phyloP scores from a whole-genome alignment of 2,888 invertebrate genomes.

The Cenopis cana region DNA sequence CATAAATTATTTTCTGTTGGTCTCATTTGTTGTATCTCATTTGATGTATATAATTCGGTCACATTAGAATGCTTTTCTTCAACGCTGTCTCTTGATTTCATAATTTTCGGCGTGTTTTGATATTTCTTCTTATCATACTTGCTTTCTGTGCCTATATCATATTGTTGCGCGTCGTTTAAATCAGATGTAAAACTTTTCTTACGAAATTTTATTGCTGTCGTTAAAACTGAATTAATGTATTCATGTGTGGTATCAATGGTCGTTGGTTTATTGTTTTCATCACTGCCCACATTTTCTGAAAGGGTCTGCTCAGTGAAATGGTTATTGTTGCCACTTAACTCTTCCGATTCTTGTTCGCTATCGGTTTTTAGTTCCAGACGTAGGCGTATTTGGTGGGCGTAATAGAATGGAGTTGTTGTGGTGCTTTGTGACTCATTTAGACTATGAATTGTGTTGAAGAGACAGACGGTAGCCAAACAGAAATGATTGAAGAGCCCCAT shows the following conservation, averaged over 20 bases:
- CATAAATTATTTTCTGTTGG: constrained; percentile 61
- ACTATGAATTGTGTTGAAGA: constrained; percentile 5
- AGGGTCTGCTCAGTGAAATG: constrained; percentile 60
- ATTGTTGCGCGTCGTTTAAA: constrained; percentile 26
- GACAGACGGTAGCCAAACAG: not conserved
- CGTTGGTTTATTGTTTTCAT: constrained; percentile 53
- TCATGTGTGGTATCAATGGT: not conserved
- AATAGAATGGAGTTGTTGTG: constrained; percentile 25
- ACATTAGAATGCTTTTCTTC: not conserved
- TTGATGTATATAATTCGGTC: not conserved
- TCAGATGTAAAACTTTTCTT: constrained; percentile 53
- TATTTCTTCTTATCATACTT: not conserved
- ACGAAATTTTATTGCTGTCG: constrained; percentile 59
- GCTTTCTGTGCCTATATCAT: constrained; percentile 22
- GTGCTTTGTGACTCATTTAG: not conserved
- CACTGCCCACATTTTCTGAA: constrained; percentile 58
- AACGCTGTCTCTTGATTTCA: constrained; percentile 15
- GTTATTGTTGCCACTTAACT: constrained; percentile 60
- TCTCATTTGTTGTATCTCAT: too few relatives aligned
- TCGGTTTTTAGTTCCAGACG: constrained; percentile 52
- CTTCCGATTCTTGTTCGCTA: constrained; percentile 44
- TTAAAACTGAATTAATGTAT: constrained; percentile 47
- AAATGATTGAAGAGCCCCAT: constrained; percentile 15
- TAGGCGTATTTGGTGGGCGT: constrained; percentile 50
- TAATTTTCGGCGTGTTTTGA: constrained; percentile 52